Evolutionary conservation across 2,888 invertebrate species (phyloP).

Genomic region (Xestia c-nigrum): DNA sequence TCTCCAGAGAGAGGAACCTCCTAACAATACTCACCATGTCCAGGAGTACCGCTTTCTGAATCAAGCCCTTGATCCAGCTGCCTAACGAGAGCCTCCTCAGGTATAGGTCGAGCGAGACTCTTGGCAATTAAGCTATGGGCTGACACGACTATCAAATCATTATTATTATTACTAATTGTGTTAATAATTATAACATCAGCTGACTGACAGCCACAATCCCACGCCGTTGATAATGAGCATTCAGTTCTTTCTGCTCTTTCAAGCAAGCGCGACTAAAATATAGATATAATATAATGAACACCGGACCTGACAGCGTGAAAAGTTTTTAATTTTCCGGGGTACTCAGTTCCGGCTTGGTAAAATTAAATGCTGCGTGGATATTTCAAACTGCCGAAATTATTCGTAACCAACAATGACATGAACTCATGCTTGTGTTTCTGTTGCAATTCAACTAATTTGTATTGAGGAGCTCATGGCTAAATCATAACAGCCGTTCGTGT

Average conservation of each 20-base stretch:
- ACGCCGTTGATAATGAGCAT: background rate
- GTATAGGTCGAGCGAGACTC: too few relatives aligned
- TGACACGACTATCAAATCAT: too few relatives aligned
- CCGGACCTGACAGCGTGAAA: background rate
- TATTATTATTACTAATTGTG: background rate
- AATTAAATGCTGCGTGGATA: background rate
- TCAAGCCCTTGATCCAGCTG: too few relatives aligned
- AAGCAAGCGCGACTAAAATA: background rate
- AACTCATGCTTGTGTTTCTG: too few relatives aligned
- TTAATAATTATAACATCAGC: conserved; percentile 2
- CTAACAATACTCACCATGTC: too few relatives aligned
- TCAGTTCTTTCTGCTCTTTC: background rate
- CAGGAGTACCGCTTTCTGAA: too few relatives aligned
- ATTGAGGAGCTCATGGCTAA: too few relatives aligned
- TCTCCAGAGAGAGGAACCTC: too few relatives aligned
- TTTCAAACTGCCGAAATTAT: background rate
- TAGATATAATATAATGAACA: background rate
- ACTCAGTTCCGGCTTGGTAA: background rate
- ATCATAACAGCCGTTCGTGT: too few relatives aligned
- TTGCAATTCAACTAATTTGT: background rate
- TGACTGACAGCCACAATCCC: background rate
- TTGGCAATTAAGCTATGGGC: too few relatives aligned
- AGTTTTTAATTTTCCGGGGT: conserved; percentile 27
- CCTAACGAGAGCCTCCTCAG: too few relatives aligned
- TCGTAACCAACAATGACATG: too few relatives aligned